phyloP scores from a whole-genome alignment of 2,113 vertebrate species.

The Phasianus colchicus region DNA sequence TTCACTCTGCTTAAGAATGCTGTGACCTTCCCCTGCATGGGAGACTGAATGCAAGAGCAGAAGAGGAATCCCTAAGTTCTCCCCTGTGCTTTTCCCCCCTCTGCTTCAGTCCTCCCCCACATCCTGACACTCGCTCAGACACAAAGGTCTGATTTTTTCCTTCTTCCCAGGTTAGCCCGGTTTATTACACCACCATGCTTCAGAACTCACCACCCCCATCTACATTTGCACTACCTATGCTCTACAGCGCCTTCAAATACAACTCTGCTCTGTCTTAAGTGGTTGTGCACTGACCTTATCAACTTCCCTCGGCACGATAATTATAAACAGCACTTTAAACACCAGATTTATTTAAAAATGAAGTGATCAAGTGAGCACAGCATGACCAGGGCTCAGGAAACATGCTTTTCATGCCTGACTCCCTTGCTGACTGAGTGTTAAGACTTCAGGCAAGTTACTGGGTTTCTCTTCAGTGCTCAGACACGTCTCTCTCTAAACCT shows the following conservation, averaged over 20 bases:
- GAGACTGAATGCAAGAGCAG: not conserved
- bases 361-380: conserved; percentile 6
- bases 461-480: not conserved
- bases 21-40: not conserved
- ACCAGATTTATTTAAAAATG: conserved; percentile 27
- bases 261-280: conserved; percentile 3
- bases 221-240: not conserved
- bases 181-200: not conserved
- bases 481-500: not conserved
- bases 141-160: conserved; percentile 7
- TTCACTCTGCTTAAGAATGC: not conserved
- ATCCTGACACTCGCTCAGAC: not conserved
- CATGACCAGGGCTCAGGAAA: not conserved
- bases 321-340: conserved; percentile 48
- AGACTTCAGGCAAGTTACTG: not conserved
- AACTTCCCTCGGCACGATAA: not conserved
- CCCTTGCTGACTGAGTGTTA: not conserved
- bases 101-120: not conserved
- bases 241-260: not conserved
- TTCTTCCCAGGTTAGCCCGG: not conserved
- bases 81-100: conserved; percentile 4
- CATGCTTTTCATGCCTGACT: not conserved
- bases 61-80: not conserved
- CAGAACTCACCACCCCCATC: not conserved
- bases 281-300: conserved; percentile 60